phyloP scores from a whole-genome alignment of 2,888 invertebrate genomes.

The Molanna angustata region DNA sequence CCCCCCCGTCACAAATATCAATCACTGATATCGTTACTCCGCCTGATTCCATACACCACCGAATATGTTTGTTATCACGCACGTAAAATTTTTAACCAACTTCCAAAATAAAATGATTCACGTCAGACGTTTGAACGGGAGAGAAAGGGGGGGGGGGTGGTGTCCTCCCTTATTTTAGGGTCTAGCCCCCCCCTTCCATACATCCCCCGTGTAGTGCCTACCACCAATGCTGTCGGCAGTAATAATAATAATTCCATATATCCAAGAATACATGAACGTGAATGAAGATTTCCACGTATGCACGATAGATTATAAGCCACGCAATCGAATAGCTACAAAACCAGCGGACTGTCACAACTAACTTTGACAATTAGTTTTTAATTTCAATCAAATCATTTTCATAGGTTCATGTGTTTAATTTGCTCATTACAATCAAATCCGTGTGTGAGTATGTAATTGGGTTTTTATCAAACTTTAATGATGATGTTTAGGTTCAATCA shows the following conservation, averaged over 20 bases:
- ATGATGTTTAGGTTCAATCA: too few species aligned
- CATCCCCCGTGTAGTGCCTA: too few species aligned
- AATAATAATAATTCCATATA: constrained; percentile 19
- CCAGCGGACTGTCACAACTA: too few species aligned
- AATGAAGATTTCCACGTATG: constrained; percentile 35
- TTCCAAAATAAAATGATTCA: constrained; percentile 19
- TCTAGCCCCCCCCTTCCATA: constrained; percentile 21
- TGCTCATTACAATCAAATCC: too few species aligned
- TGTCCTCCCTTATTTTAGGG: constrained; percentile 13
- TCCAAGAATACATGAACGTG: constrained; percentile 33
- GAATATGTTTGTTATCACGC: constrained; percentile 23
- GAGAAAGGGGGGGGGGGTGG: constrained; percentile 1
- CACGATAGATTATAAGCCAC: too few species aligned
- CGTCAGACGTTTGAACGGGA: constrained; percentile 12
- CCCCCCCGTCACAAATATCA: too few species aligned
- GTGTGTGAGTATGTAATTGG: too few species aligned
- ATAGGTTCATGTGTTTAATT: too few species aligned
- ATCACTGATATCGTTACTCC: constrained; percentile 1
- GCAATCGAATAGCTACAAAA: too few species aligned
- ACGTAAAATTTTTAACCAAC: constrained; percentile 25
- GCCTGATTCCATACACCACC: constrained; percentile 3
- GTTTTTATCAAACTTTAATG: too few species aligned
- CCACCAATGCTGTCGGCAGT: constrained; percentile 17
- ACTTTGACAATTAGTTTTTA: too few species aligned
- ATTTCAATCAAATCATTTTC: too few species aligned